Conservation (phyloP, 2,888 invertebrate genomes). For the Cremastinae sp. region DNA sequence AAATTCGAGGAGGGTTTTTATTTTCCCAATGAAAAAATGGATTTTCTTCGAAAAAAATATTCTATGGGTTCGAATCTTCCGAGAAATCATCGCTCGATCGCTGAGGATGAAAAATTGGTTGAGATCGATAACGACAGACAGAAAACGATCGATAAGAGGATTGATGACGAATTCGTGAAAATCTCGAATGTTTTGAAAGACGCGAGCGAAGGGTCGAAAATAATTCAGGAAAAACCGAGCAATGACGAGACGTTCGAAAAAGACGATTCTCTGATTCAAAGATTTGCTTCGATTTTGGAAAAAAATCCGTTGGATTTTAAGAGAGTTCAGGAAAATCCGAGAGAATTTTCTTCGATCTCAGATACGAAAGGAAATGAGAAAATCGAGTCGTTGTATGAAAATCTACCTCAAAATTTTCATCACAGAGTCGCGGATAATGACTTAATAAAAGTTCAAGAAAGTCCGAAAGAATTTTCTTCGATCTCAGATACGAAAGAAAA, state of each 20-base stretch:
- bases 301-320: constrained; percentile 10
- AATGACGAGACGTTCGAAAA: constrained; percentile 41
- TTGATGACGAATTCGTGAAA: constrained; percentile 67
- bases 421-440: too few relatives aligned
- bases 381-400: too few relatives aligned
- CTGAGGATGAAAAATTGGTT: constrained; percentile 44
- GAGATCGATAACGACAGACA: constrained; percentile 42
- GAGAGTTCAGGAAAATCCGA: background rate
- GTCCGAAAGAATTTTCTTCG: too few relatives aligned
- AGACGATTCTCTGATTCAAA: constrained; percentile 35
- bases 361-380: too few relatives aligned
- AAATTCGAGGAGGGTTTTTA: background rate
- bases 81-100: constrained; percentile 55
- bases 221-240: constrained; percentile 30
- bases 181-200: constrained; percentile 67
- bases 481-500: too few relatives aligned
- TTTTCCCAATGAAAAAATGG: background rate
- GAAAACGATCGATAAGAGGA: constrained; percentile 64
- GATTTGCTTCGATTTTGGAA: constrained; percentile 43
- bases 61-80: constrained; percentile 10
- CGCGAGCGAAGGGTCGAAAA: constrained; percentile 45
- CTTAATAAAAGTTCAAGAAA: too few relatives aligned
- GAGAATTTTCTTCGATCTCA: background rate
- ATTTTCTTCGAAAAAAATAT: background rate
- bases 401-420: too few relatives aligned